These are phyloP conservation scores for Heterocephalus glaber DNA, from an alignment of 2,113 vertebrate species.

Conservation along the genomic window DNA sequence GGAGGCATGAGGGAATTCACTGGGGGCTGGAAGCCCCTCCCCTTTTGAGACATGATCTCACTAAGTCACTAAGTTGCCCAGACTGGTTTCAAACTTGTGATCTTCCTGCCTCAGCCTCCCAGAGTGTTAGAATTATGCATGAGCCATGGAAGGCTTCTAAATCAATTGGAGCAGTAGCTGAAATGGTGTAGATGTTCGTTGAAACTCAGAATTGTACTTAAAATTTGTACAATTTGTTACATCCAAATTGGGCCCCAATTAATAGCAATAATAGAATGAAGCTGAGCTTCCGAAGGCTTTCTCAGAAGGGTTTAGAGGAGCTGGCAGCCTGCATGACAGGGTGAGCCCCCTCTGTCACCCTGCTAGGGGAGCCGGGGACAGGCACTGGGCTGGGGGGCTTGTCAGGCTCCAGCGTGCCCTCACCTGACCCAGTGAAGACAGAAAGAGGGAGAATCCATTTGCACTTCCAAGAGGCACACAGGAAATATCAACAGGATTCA, in stretches of 20 bases:
- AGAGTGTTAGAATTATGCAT: no score
- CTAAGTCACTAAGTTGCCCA: no score
- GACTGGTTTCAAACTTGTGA: no score
- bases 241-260: background rate
- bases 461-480: background rate
- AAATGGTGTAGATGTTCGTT: background rate
- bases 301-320: background rate
- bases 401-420: background rate
- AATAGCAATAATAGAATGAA: background rate
- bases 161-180: background rate
- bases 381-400: fast-evolving
- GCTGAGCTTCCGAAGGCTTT: background rate
- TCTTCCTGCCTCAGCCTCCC: no score
- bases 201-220: background rate
- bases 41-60: no score
- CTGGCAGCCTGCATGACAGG: no score
- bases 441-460: background rate
- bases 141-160: fast-evolving
- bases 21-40: no score
- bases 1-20: fast-evolving
- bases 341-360: background rate
- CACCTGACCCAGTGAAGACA: background rate
- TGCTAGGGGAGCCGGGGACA: background rate
- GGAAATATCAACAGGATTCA: background rate
- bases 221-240: background rate